Percentiles rank a stretch among this genome's conserved stretches.
Evolutionary conservation across 2,113 vertebrate genomes (phyloP).

Genomic region (Mustela lutreola): DNA sequence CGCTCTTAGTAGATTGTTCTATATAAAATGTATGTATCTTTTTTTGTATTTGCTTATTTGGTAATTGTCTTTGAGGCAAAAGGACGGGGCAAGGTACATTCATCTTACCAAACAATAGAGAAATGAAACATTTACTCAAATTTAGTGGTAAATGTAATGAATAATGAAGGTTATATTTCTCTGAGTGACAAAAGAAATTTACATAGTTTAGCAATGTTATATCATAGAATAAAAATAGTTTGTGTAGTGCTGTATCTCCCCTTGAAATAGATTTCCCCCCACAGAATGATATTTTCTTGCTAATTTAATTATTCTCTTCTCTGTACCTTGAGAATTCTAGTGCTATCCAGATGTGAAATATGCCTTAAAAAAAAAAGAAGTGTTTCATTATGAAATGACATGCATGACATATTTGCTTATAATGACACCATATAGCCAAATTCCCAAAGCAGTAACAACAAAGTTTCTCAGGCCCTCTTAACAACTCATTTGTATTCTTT

Average conservation of each 20-base stretch:
- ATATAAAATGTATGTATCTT: neutral
- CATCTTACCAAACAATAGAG: neutral
- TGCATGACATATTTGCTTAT: neutral
- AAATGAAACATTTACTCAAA: neutral
- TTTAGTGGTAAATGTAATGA: conserved; percentile 5
- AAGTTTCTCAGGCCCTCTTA: conserved; percentile 2
- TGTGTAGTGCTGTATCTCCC: neutral
- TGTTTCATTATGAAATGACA: conserved; percentile 60
- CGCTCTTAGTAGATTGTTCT: neutral
- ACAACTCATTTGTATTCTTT: conserved; percentile 56
- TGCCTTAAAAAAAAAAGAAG: conserved; percentile 27
- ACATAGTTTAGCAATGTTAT: neutral
- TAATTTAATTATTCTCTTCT: conserved; percentile 53
- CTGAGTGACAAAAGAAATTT: conserved; percentile 11
- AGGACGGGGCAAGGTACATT: neutral
- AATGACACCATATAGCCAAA: neutral
- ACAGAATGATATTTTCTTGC: neutral
- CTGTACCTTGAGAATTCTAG: neutral
- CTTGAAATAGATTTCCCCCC: neutral
- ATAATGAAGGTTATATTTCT: neutral
- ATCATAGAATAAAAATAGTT: neutral
- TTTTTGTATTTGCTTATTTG: neutral
- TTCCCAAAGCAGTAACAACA: conserved; percentile 26
- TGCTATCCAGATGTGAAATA: conserved; percentile 9
- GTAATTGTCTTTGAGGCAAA: conserved; percentile 1